Base-by-base conservation (phyloP, 2,113 vertebrate species). In the Pseudorhombus dupliciocellatus region DNA sequence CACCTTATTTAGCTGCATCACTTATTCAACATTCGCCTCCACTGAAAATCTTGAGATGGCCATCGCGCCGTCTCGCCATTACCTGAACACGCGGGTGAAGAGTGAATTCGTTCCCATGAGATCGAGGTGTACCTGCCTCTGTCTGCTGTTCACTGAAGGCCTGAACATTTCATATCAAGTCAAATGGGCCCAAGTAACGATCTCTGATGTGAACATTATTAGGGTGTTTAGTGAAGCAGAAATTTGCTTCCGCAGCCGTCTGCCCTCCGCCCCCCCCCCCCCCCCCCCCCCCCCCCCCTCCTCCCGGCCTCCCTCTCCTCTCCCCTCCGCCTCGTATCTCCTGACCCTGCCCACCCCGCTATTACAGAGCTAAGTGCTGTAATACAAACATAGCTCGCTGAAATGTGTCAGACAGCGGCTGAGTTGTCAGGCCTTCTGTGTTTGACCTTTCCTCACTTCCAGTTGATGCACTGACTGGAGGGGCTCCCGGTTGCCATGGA, bases 291-390 rank as follows among this genome's bases (percentile, higher is more conserved):
- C 34, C 12, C 9, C 11, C 20, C 30, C 1, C 1, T 1, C 20
- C 46, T 8, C 46, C 20, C 14, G 1, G 7, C 46, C 12, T n/a
- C 20, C 46, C 46, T 5, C 46, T n/a, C 16, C 20, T 1, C 46
- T 42, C 7, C 34, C 12, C 12, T 48, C 18, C 1, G 22, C 67
- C 56, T 44, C 48, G 51, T 16, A n/a, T 66, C 75, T 67, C 57
- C 79, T 84, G 86, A 87, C 87, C 86, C 87, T 61, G 79, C 84
- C 84, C 83, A 79, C 72, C 89, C 89, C 57, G 77, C 87, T 81
- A 91, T 91, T 91, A 90, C 87, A 84, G 81, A 88, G 88, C 86
- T 91, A 91, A 91, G 90, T 91, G 89, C 89, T 89, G 89, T 84
- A 90, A 91, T 89, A 83, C 89, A 90, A 92, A 90, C 90, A 91